Evolutionary conservation across 2,113 vertebrate genomes (phyloP).

Genomic region (Burhinus bistriatus): DNA sequence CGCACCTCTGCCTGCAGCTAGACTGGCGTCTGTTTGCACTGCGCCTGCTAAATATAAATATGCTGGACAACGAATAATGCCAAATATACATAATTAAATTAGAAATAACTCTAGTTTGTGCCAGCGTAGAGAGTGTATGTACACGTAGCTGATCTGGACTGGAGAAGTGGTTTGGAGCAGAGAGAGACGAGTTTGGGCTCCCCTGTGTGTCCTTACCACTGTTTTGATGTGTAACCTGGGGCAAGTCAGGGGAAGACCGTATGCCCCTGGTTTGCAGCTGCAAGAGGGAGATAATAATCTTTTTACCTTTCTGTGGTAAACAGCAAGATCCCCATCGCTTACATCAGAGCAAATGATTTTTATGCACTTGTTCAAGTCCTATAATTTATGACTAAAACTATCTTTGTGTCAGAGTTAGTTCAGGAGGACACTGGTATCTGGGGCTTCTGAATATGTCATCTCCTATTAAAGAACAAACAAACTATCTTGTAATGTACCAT

Average conservation of each 20-base stretch:
- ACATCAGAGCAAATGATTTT: not conserved
- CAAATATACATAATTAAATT: not conserved
- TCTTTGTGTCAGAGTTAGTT: constrained; percentile 23
- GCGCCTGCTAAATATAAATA: not conserved
- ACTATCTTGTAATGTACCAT: constrained; percentile 18
- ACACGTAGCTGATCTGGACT: not conserved
- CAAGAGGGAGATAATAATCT: not conserved
- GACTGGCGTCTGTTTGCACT: not conserved
- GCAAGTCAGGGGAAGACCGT: not conserved
- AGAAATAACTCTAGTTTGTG: not conserved
- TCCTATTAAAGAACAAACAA: constrained; percentile 36
- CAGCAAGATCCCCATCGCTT: not conserved
- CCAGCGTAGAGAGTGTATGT: not conserved
- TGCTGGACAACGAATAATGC: not conserved
- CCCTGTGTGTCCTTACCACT: not conserved
- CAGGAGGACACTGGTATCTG: constrained; percentile 22
- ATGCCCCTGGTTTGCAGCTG: not conserved
- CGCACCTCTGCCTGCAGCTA: not conserved
- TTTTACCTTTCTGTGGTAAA: not conserved
- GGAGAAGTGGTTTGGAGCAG: not conserved
- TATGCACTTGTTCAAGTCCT: not conserved
- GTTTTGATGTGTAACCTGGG: not conserved
- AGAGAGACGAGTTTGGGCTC: not conserved
- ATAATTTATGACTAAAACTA: not conserved
- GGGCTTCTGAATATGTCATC: not conserved